A percentile compares a stretch with the other conserved stretches of the same genome.
phyloP scores from a whole-genome alignment of 2,797 vertebrate species.

The Galaxias olidus region DNA sequence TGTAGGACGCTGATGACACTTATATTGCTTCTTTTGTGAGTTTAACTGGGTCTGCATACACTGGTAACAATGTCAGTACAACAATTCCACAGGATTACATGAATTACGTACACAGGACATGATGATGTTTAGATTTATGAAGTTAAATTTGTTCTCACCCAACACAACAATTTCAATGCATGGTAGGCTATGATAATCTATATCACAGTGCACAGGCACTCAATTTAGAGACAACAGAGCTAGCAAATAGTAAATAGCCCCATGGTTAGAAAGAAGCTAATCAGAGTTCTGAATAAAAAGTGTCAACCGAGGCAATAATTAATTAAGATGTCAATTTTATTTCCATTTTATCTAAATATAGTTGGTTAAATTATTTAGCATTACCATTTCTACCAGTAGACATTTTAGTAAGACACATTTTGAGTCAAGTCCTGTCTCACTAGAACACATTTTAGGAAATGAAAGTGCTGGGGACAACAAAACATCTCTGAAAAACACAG shows the following conservation, averaged over 20 bases:
- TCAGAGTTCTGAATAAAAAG: too few species aligned
- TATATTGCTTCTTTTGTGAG: conserved; percentile 37
- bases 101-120: conserved; percentile 15
- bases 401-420: not conserved
- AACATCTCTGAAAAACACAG: not conserved
- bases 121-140: not conserved
- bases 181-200: too few species aligned
- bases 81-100: conserved; percentile 7
- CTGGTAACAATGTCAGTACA: conserved; percentile 34
- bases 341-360: too few species aligned
- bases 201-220: too few species aligned
- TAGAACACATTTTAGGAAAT: not conserved
- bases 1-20: conserved; percentile 54
- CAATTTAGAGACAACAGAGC: too few species aligned
- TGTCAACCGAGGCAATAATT: too few species aligned
- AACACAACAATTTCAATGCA: too few species aligned
- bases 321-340: too few species aligned
- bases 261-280: too few species aligned
- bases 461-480: not conserved
- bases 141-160: not conserved
- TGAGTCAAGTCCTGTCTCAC: not conserved
- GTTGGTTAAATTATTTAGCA: too few species aligned
- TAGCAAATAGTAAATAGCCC: too few species aligned
- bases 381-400: not conserved
- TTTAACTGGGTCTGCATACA: conserved; percentile 25